Base-by-base conservation (phyloP, 1,140 invertebrate genomes). In the Campoletis sonorensis region DNA sequence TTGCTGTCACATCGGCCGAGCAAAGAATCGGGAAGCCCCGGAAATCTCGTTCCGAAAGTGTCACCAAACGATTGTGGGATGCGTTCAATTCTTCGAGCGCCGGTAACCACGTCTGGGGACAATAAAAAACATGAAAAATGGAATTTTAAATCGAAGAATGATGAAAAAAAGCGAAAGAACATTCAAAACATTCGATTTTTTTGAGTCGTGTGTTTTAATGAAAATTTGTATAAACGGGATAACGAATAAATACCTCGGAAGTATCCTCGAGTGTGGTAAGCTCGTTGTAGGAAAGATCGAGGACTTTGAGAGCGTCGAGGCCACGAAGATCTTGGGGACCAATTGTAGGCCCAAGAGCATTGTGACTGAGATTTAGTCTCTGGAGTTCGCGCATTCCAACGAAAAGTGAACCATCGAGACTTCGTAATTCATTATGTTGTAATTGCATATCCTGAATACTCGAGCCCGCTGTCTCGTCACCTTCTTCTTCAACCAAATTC, bases 81-180 rank as follows among this genome's bases (percentile, higher is more conserved):
- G 95, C 95, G 79, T 95, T 93, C n/a, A 97, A 87, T 83, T 95
- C 94, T 87, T 96, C 95, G 79, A 97, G 88, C 13, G 94, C 93
- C 10, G 96, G 96, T 67, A 97, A 90, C 89, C 94, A 94, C n/a
- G 95, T 96, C 96, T 97, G 91, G n/a, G n/a, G n/a, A n/a, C n/a
- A n/a, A n/a, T n/a, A n/a, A n/a, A n/a, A n/a, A n/a, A n/a, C n/a
- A n/a, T n/a, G n/a, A n/a, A n/a, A n/a, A n/a, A n/a, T n/a, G n/a
- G n/a, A n/a, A n/a, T n/a, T n/a, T n/a, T n/a, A n/a, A n/a, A n/a
- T n/a, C n/a, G n/a, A n/a, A n/a, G n/a, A n/a, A n/a, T n/a, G n/a
- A n/a, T n/a, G n/a, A n/a, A n/a, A n/a, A n/a, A n/a, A n/a, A n/a
- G n/a, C n/a, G n/a, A n/a, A n/a, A n/a, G n/a, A n/a, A n/a, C n/a